A percentile compares a stretch with the other conserved stretches of the same genome.
Evolutionary conservation across 2,888 invertebrate genomes (phyloP).

Genomic region (Tubulanus polymorphus): DNA sequence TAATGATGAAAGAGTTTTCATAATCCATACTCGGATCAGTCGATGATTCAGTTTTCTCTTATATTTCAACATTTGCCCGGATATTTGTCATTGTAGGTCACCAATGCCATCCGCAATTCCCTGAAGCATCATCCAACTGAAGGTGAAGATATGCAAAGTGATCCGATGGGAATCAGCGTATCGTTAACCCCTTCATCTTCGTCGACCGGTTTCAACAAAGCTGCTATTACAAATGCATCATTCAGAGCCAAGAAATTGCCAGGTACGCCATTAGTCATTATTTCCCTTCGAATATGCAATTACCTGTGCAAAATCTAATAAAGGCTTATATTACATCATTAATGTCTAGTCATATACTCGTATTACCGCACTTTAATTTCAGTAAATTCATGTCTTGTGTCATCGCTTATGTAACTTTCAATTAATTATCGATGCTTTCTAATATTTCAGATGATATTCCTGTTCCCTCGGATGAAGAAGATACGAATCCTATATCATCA

Average conservation of each 20-base stretch:
- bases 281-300: too few relatives aligned
- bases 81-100: too few relatives aligned
- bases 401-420: neutral
- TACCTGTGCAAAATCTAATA: neutral
- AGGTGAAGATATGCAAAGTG: slow-evolving; percentile 74
- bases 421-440: neutral
- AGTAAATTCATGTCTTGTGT: neutral
- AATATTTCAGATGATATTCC: neutral
- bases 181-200: slow-evolving; percentile 57
- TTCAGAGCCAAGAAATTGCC: slow-evolving; percentile 95
- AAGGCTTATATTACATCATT: neutral
- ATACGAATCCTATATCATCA: too few relatives aligned
- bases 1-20: too few relatives aligned
- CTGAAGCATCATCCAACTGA: slow-evolving; percentile 68
- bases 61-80: too few relatives aligned
- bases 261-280: too few relatives aligned
- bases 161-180: slow-evolving; percentile 77
- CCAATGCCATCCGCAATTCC: slow-evolving; percentile 68
- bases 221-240: slow-evolving; percentile 97
- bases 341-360: neutral
- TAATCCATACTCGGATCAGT: too few relatives aligned
- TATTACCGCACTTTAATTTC: too few relatives aligned
- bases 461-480: neutral
- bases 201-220: slow-evolving; percentile 59
- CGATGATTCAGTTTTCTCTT: too few relatives aligned